Evolutionary conservation across 1,140 invertebrate species (phyloP), one percentile per base, ranked within the genome.

Genomic region (Cherax destructor): DNA sequence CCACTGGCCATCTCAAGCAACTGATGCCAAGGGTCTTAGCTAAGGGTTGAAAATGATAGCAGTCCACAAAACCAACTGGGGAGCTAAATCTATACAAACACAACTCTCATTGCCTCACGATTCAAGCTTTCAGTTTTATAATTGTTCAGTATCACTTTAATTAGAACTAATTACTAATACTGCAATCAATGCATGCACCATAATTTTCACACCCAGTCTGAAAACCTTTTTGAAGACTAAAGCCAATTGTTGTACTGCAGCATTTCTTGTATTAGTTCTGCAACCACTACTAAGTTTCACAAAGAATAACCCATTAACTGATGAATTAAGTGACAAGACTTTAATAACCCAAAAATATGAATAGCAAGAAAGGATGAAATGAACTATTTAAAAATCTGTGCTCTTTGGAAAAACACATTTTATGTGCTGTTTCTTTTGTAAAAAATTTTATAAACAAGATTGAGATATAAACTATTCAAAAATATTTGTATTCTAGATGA

Each of bases 91-190:
- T 74, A 6, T 30, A 74, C 24, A 74, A 74, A 30, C 6, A 74
- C 69, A n/a, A 74, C 7, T 65, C 16, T 74, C n/a, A 74, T 74
- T 74, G 5, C 69, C 69, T 74, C 69, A 74, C 69, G 69, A 74
- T 74, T 74, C 69, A 74, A 74, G 24, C n/a, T 74, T 74, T 74
- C 69, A 41, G 69, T 74, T 74, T 30, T 74, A 74, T 69, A 5
- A 69, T 21, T 30, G 0, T 74, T 74, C 24, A 30, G 69, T 74
- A 74, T 3, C 30, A 3, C n/a, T 74, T 74, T 30, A 30, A 18
- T 11, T n/a, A 74, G 69, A 74, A 74, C 69, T 74, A 30, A 18
- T 30, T n/a, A 74, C 69, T 30, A 30, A 74, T 24, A 11, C 69
- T 30, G 21, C 6, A 74, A 30, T 74, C n/a, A 74, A 4, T 21